Conservation (phyloP, 1,140 invertebrate species). For the Andrena cerasifolii region DNA sequence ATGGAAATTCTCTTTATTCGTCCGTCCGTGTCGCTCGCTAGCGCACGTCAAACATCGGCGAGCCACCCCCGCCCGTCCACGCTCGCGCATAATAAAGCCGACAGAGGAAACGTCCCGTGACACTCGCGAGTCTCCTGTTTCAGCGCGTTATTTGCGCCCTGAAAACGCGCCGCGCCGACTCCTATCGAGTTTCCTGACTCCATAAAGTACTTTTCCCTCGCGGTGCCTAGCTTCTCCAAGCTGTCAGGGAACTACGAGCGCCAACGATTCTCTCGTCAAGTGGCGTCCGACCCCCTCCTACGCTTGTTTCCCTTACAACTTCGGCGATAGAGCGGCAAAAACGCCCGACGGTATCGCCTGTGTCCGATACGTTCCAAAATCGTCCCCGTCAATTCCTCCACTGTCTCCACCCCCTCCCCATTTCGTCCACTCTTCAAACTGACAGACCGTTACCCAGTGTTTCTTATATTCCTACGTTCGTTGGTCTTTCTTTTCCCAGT, state of each 20-base stretch:
- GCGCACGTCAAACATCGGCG: constrained; percentile 28
- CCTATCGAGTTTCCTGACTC: constrained; percentile 30
- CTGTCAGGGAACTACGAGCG: neutral
- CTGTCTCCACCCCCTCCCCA: no score
- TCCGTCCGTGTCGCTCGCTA: neutral
- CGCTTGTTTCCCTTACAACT: no score
- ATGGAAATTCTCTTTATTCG: constrained; percentile 29
- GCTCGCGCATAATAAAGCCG: constrained; percentile 43
- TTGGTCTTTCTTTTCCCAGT: no score
- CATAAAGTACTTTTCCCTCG: neutral
- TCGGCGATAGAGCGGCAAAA: no score
- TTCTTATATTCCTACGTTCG: no score
- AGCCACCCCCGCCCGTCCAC: neutral
- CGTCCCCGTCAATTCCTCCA: no score
- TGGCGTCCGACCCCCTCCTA: no score
- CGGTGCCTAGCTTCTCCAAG: neutral
- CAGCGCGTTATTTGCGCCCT: constrained; percentile 37
- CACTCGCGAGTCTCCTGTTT: constrained; percentile 33
- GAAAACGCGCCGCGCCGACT: constrained; percentile 16
- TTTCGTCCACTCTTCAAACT: no score
- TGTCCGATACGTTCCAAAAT: no score
- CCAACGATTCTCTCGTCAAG: neutral
- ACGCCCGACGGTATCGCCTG: no score
- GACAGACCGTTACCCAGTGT: no score
- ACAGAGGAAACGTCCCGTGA: constrained; percentile 21